phyloP scores from a whole-genome alignment of 2,888 invertebrate genomes.

The Asteroscopus sphinx region DNA sequence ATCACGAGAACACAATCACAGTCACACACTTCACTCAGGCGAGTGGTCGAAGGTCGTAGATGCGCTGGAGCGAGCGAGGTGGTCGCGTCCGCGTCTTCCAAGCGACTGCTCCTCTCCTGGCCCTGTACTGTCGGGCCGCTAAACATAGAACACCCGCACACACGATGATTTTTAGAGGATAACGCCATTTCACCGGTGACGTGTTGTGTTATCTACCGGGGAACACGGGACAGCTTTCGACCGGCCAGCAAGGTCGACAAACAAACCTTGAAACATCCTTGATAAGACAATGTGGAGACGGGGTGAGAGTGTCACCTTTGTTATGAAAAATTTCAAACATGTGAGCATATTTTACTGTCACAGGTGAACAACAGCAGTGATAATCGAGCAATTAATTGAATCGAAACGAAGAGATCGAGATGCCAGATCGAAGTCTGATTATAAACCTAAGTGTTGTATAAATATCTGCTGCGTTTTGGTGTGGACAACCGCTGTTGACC shows the following conservation, averaged over 20 bases:
- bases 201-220: slow-evolving; percentile 58
- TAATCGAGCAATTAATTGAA: slow-evolving; percentile 19
- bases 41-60: slow-evolving; percentile 85
- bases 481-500: slow-evolving; percentile 19
- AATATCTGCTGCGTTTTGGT: slow-evolving; percentile 13
- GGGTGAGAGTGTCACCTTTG: slow-evolving; percentile 9
- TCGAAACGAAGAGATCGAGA: slow-evolving; percentile 17
- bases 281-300: slow-evolving; percentile 33
- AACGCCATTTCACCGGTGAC: slow-evolving; percentile 76
- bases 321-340: slow-evolving; percentile 12
- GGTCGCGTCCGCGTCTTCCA: slow-evolving; percentile 86
- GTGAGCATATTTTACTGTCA: neutral
- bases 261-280: slow-evolving; percentile 75
- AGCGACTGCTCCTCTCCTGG: slow-evolving; percentile 81
- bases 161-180: slow-evolving; percentile 70
- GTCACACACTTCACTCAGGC: slow-evolving; percentile 87
- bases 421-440: slow-evolving; percentile 34
- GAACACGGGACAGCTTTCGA: slow-evolving; percentile 60
- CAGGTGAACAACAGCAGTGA: slow-evolving; percentile 5
- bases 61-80: slow-evolving; percentile 84
- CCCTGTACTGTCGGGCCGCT: slow-evolving; percentile 71
- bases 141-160: slow-evolving; percentile 77
- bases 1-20: slow-evolving; percentile 83
- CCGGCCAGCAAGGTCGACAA: slow-evolving; percentile 78
- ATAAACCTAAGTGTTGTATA: slow-evolving; percentile 22